Conservation (phyloP, 92 coral and sea anemone genomes). For the Palythoa caribaeorum region DNA sequence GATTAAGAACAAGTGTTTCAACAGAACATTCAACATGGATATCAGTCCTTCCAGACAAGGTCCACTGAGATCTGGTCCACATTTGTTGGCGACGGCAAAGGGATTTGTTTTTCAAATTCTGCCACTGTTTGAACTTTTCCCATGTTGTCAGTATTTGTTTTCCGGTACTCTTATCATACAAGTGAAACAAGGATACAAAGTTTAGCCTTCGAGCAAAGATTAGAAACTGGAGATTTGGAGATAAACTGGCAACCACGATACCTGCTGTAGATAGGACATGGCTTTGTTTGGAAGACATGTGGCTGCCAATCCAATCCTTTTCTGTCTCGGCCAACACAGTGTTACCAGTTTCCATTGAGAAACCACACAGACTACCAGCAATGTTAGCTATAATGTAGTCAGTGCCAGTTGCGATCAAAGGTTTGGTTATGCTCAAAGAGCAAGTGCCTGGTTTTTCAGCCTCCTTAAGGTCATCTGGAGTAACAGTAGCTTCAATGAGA, state of each 20-base stretch:
- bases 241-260: slow-evolving; percentile 69
- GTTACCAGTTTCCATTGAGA: slow-evolving; percentile 87
- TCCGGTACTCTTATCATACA: slow-evolving; percentile 64
- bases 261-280: slow-evolving; percentile 60
- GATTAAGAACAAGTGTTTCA: slow-evolving; percentile 68
- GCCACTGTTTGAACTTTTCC: slow-evolving; percentile 65
- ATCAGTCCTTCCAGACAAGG: slow-evolving; percentile 55
- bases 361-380: slow-evolving; percentile 65
- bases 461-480: slow-evolving; percentile 51
- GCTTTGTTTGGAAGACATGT: slow-evolving; percentile 67
- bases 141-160: slow-evolving; percentile 56
- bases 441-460: slow-evolving; percentile 49
- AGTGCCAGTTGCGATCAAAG: slow-evolving; percentile 73
- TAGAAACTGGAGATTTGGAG: slow-evolving; percentile 58
- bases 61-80: slow-evolving; percentile 51
- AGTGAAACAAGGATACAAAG: slow-evolving; percentile 66
- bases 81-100: slow-evolving; percentile 45
- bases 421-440: slow-evolving; percentile 72
- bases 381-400: slow-evolving; percentile 75
- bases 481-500: slow-evolving; percentile 50
- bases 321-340: slow-evolving; percentile 71
- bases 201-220: slow-evolving; percentile 64
- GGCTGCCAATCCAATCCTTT: slow-evolving; percentile 79
- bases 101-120: background rate
- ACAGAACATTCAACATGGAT: slow-evolving; percentile 68